Evolutionary conservation across 2,888 invertebrate species (phyloP).

Genomic region (Drosophila trichaetosa): DNA sequence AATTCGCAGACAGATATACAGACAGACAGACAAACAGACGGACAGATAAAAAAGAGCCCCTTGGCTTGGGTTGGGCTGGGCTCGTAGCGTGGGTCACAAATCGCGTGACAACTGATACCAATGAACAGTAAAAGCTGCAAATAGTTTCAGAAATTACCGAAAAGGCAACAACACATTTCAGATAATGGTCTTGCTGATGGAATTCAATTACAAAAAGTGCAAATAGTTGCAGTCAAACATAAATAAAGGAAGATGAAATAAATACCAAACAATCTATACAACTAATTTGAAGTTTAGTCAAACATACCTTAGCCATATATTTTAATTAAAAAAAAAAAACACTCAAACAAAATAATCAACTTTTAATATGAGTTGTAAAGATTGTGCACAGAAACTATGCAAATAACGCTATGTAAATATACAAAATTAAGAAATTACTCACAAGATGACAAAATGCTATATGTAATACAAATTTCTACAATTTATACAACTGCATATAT

Average conservation of each 20-base stretch:
- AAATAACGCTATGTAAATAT: conserved; percentile 21
- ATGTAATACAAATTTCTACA: conserved; percentile 56
- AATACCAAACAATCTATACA: conserved; percentile 1
- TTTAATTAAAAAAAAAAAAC: background rate
- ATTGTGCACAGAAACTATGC: conserved; percentile 20
- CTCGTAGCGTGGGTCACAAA: conserved; percentile 32
- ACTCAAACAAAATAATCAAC: background rate
- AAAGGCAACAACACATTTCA: conserved; percentile 38
- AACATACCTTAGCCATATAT: background rate
- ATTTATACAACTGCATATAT: conserved; percentile 56
- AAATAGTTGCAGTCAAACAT: conserved; percentile 18
- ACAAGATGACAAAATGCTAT: conserved; percentile 45
- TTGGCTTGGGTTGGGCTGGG: conserved; percentile 43
- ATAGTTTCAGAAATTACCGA: conserved; percentile 44
- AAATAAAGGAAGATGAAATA: background rate
- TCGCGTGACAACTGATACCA: conserved; percentile 59
- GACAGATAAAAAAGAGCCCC: conserved; percentile 47
- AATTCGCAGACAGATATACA: conserved; percentile 9
- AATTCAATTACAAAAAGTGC: conserved; percentile 60
- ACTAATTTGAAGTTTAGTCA: conserved; percentile 2
- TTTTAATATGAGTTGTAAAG: conserved; percentile 9
- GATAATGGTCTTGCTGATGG: conserved; percentile 53
- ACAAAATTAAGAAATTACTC: conserved; percentile 4
- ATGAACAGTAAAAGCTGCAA: conserved; percentile 41
- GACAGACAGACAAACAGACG: conserved; percentile 21